These are phyloP conservation scores for Oceanodroma leucorhoa DNA, from an alignment of 2,797 vertebrate species.

Conservation along the genomic window DNA sequence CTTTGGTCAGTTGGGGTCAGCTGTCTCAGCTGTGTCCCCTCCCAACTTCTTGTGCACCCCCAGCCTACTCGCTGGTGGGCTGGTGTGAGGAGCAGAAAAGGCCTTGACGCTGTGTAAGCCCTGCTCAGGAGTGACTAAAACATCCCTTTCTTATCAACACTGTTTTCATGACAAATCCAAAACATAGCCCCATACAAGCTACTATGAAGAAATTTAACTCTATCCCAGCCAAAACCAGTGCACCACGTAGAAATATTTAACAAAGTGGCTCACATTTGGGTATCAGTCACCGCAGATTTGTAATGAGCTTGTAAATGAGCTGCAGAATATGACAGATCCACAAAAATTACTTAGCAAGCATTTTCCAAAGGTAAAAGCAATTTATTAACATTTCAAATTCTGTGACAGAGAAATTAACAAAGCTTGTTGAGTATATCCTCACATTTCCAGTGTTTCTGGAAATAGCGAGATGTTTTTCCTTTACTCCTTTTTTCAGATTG, in stretches of 20 bases:
- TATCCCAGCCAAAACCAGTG: neutral
- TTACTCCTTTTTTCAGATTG: constrained; percentile 80
- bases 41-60: neutral
- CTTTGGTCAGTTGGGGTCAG: neutral
- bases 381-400: neutral
- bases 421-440: neutral
- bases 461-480: neutral
- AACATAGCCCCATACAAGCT: neutral
- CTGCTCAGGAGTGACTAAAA: neutral
- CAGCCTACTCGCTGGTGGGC: fast-evolving
- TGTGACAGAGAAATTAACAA: neutral
- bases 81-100: neutral
- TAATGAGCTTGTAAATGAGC: neutral
- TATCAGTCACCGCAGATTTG: neutral
- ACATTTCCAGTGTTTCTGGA: neutral
- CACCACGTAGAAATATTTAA: neutral
- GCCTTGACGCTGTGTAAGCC: neutral
- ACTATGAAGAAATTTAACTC: neutral
- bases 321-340: neutral
- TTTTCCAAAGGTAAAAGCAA: neutral
- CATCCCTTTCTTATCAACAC: neutral
- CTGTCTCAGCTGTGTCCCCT: neutral
- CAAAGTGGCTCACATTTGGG: neutral
- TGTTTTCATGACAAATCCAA: neutral
- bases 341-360: neutral